Conservation (phyloP, 2,888 invertebrate species). For the Nowickia ferox region DNA sequence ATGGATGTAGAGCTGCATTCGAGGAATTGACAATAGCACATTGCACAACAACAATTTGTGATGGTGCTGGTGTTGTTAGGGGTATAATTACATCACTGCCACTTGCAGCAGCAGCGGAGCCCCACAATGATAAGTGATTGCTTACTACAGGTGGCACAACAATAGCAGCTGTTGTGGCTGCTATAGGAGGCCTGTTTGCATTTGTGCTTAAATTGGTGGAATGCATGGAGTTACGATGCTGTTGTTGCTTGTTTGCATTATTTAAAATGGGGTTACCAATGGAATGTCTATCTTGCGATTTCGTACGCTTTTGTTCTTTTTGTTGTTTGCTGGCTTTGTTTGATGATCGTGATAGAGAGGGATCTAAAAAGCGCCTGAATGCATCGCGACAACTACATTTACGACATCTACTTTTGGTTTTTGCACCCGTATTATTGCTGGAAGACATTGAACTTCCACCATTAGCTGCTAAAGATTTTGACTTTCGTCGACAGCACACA, state of each 20-base stretch:
- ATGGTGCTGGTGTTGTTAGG: constrained; percentile 77
- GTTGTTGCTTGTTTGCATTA: constrained; percentile 28
- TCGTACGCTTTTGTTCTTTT: constrained; percentile 63
- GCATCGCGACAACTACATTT: constrained; percentile 80
- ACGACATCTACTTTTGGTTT: constrained; percentile 77
- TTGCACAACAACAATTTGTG: constrained; percentile 78
- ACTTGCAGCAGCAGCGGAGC: constrained; percentile 70
- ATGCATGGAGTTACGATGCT: constrained; percentile 56
- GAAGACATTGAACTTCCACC: constrained; percentile 62
- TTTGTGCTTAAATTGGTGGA: constrained; percentile 45
- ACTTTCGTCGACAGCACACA: constrained; percentile 79
- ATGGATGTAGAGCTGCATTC: constrained; percentile 39
- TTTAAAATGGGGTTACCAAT: constrained; percentile 63
- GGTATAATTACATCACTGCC: constrained; percentile 78
- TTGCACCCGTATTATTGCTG: constrained; percentile 57
- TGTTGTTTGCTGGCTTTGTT: constrained; percentile 63
- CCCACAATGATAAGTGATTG: constrained; percentile 78
- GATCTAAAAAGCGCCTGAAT: constrained; percentile 76
- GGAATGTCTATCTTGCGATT: constrained; percentile 69
- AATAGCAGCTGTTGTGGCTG: constrained; percentile 57
- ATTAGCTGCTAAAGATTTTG: constrained; percentile 70
- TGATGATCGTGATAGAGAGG: constrained; percentile 66
- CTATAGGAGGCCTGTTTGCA: constrained; percentile 63
- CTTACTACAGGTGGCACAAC: constrained; percentile 58
- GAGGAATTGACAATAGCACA: constrained; percentile 68